These are phyloP conservation scores for Drosophila prolongata DNA, from an alignment of 2,888 invertebrate genomes.

Conservation along the genomic window DNA sequence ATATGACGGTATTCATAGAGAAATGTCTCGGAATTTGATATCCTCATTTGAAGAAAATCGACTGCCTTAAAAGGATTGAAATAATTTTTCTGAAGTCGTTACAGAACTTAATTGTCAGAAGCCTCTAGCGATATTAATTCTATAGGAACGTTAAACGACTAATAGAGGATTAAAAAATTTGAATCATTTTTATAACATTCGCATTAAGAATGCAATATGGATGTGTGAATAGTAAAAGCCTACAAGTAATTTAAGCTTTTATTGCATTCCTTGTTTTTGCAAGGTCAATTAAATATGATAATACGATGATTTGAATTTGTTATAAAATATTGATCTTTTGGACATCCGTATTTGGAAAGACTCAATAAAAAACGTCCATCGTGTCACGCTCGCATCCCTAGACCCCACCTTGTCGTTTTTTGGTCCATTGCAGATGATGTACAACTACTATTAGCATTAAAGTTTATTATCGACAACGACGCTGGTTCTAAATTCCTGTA, in stretches of 20 bases:
- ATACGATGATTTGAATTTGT: no score
- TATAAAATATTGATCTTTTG: background rate
- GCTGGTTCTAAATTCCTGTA: constrained; percentile 77
- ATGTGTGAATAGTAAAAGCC: no score
- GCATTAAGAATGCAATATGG: background rate
- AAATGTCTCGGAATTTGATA: background rate
- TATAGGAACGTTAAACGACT: background rate
- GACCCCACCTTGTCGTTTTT: constrained; percentile 55
- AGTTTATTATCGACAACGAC: constrained; percentile 81
- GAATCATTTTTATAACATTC: no score
- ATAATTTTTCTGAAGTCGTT: background rate
- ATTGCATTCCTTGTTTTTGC: no score
- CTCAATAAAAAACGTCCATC: background rate
- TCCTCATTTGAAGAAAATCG: background rate
- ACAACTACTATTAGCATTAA: constrained; percentile 82
- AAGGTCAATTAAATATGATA: no score
- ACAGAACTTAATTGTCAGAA: background rate
- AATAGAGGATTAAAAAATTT: no score
- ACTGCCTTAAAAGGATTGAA: constrained; percentile 1
- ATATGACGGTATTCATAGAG: constrained; percentile 5
- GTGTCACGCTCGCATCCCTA: constrained; percentile 31
- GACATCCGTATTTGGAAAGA: background rate
- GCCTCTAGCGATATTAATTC: background rate
- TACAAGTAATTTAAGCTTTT: no score
- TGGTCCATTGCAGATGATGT: constrained; percentile 78